A percentile compares a stretch with the other conserved stretches of the same genome.
These are phyloP conservation scores for Cosmorhoe ocellata DNA, from an alignment of 2,888 invertebrate species.

Conservation along the genomic window DNA sequence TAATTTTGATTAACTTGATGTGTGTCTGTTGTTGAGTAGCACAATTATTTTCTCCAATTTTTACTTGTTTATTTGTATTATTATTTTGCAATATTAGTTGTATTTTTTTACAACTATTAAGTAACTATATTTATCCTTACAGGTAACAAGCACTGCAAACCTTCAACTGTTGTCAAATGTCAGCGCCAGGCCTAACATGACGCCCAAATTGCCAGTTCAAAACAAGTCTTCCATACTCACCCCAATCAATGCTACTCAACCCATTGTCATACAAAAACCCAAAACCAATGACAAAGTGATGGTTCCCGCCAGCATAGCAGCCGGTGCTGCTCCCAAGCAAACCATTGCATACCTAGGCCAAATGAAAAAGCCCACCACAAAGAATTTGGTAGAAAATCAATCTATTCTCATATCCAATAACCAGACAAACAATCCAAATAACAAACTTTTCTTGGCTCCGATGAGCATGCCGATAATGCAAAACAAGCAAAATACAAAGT, in stretches of 20 bases:
- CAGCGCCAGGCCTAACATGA: slow-evolving; percentile 67
- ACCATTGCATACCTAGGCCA: slow-evolving; percentile 81
- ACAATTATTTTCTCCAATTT: neutral
- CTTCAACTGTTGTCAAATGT: slow-evolving; percentile 74
- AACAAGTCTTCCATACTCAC: slow-evolving; percentile 70
- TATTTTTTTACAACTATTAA: slow-evolving; percentile 44
- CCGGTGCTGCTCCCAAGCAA: slow-evolving; percentile 67
- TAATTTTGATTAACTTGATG: slow-evolving; percentile 25
- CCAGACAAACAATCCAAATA: slow-evolving; percentile 65
- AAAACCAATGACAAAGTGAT: slow-evolving; percentile 74
- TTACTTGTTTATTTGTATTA: neutral
- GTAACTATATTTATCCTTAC: slow-evolving; percentile 43
- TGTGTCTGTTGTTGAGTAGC: slow-evolving; percentile 3
- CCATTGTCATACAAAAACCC: slow-evolving; percentile 83
- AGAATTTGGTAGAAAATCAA: slow-evolving; percentile 66
- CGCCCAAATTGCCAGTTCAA: slow-evolving; percentile 61
- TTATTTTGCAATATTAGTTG: neutral
- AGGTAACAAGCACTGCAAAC: slow-evolving; percentile 71
- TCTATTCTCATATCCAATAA: slow-evolving; percentile 75
- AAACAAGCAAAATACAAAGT: slow-evolving; percentile 79
- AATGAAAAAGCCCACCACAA: slow-evolving; percentile 74
- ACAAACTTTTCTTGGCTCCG: slow-evolving; percentile 82
- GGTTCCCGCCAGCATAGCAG: slow-evolving; percentile 74
- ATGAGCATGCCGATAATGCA: slow-evolving; percentile 82
- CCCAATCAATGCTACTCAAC: slow-evolving; percentile 69